Evolutionary conservation across 2,888 invertebrate genomes (phyloP).

Genomic region (Orchestes rusci): DNA sequence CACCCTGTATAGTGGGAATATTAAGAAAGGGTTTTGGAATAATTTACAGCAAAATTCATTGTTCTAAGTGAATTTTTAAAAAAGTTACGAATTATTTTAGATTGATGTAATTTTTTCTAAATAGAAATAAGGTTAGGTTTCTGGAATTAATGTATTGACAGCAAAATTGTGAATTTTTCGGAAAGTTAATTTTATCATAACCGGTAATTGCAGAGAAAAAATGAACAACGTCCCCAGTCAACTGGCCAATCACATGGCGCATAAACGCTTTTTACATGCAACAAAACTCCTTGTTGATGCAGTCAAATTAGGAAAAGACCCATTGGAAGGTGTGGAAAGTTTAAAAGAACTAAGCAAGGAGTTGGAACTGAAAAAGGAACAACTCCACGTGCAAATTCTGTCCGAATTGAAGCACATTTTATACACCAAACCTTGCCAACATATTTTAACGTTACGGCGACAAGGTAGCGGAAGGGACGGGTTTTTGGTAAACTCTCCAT

Average conservation of each 20-base stretch:
- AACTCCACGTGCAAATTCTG: slow-evolving; percentile 60
- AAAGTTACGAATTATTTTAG: no score
- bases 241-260: slow-evolving; percentile 56
- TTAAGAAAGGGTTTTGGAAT: no score
- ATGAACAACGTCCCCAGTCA: slow-evolving; percentile 66
- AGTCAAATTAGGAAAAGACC: slow-evolving; percentile 58
- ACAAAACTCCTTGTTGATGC: slow-evolving; percentile 74
- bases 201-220: slow-evolving; percentile 53
- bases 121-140: no score
- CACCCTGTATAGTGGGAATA: no score
- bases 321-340: slow-evolving; percentile 75
- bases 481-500: slow-evolving; percentile 43
- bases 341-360: slow-evolving; percentile 72
- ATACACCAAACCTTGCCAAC: slow-evolving; percentile 48
- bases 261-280: slow-evolving; percentile 78
- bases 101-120: no score
- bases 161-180: no score
- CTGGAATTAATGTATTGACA: no score
- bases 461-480: slow-evolving; percentile 55
- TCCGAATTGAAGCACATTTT: slow-evolving; percentile 67
- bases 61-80: no score
- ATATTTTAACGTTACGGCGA: slow-evolving; percentile 47
- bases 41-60: no score
- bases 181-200: neutral
- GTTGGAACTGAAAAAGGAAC: slow-evolving; percentile 60